phyloP scores from a whole-genome alignment of 2,113 vertebrate species.

The Poicephalus meyeri region DNA sequence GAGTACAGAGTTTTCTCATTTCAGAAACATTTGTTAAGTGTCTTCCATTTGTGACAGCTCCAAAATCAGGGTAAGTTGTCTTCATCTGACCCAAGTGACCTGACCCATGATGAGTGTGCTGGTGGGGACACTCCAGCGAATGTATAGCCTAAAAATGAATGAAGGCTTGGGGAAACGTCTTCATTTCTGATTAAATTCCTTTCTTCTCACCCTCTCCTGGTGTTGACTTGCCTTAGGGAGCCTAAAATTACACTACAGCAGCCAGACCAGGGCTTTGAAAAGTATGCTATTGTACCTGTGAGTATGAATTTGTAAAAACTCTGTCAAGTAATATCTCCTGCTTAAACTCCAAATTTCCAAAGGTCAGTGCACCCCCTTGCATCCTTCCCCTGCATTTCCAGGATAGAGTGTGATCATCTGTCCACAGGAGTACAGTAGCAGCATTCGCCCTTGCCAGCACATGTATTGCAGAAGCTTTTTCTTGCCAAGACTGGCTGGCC shows the following conservation, averaged over 20 bases:
- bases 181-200: background rate
- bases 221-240: background rate
- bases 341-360: background rate
- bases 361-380: background rate
- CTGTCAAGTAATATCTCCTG: background rate
- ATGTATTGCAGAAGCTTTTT: background rate
- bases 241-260: background rate
- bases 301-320: background rate
- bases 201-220: background rate
- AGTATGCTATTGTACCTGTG: background rate
- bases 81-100: background rate
- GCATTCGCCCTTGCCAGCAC: rapidly evolving
- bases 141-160: background rate
- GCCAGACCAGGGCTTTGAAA: background rate
- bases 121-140: background rate
- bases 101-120: background rate
- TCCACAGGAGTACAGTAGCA: background rate
- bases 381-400: background rate
- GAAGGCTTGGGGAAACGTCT: background rate
- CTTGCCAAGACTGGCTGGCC: background rate
- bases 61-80: background rate
- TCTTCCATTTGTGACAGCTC: background rate
- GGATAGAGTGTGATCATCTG: rapidly evolving
- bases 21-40: slow-evolving; percentile 46
- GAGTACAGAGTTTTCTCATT: slow-evolving; percentile 36